These are phyloP conservation scores for Pseudococcus jackbeardsleyi DNA, from an alignment of 2,888 invertebrate genomes.

Conservation along the genomic window DNA sequence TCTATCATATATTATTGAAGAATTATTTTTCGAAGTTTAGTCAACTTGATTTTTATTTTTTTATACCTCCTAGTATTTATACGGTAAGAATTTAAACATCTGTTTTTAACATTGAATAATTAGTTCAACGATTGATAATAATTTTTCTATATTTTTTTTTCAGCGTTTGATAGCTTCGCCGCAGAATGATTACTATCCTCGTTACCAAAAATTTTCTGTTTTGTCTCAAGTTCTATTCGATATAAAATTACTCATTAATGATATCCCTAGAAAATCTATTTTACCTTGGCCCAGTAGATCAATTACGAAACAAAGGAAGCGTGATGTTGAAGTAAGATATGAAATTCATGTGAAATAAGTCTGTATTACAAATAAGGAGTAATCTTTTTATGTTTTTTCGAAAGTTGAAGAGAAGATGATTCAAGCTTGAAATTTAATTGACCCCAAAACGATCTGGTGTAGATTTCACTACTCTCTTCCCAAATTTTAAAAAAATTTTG, in stretches of 20 bases:
- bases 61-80: slow-evolving; percentile 40
- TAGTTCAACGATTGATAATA: not conserved
- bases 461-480: too few relatives aligned
- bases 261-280: slow-evolving; percentile 1
- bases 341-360: not conserved
- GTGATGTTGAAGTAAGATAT: not conserved
- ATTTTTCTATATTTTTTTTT: not conserved
- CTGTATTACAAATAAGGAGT: too few relatives aligned
- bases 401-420: too few relatives aligned
- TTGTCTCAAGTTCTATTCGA: slow-evolving; percentile 11
- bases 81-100: not conserved
- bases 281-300: not conserved
- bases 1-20: not conserved
- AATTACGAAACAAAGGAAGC: not conserved
- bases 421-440: too few relatives aligned
- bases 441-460: too few relatives aligned
- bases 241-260: slow-evolving; percentile 20
- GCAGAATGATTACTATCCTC: not conserved
- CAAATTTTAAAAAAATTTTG: too few relatives aligned
- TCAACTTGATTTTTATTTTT: slow-evolving; percentile 23
- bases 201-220: slow-evolving; percentile 12
- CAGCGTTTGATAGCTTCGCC: slow-evolving; percentile 18
- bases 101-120: not conserved
- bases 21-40: not conserved
- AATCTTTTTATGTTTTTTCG: too few relatives aligned